Evolutionary conservation across 2,888 invertebrate species (phyloP), one percentile per base, ranked within the genome.

Genomic region (Diplolepis rosae): DNA sequence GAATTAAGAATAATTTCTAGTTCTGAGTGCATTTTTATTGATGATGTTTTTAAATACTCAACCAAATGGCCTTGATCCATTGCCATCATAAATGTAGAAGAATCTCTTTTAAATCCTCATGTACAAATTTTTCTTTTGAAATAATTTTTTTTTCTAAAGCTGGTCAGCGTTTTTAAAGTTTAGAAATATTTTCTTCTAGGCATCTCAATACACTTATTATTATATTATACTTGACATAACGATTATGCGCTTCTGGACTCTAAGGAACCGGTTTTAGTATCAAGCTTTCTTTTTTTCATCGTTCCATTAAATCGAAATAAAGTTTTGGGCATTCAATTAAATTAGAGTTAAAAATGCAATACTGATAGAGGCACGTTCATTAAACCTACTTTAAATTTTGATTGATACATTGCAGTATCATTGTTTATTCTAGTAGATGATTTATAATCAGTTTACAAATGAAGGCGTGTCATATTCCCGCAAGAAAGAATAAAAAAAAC

Each of bases 221-320:
- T 35, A 61, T 39, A 61, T 61, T 61, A 61, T 61, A 61, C 61
- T 39, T 61, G 39, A 61, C 61, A 61, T 61, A 61, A 61, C 61
- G 61, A 61, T 61, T 61, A 61, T 61, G n/a, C 39, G 35, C 61
- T 61, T 61, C 39, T 61, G 39, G 39, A 61, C 39, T 61, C 39
- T 35, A 24, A 61, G 27, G n/a, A 56, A 61, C 61, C 39, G 61
- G 61, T 61, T 42, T 39, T 9, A 61, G 39, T 35, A 24, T 61
- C 35, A 61, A 39, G 39, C 39, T 61, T 61, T 35, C 61, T 61
- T 61, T 61, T 61, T 61, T 61, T 61, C 32, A 15, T 11, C 27
- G 9, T 24, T 35, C 13, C n/a, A 24, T 35, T 42, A 22, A 61
- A 39, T 15, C 61, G 35, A 61, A 61, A 61, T 61, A 39, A 61